Evolutionary conservation across 1,140 invertebrate species (phyloP).

Genomic region (Drosophila serrata): DNA sequence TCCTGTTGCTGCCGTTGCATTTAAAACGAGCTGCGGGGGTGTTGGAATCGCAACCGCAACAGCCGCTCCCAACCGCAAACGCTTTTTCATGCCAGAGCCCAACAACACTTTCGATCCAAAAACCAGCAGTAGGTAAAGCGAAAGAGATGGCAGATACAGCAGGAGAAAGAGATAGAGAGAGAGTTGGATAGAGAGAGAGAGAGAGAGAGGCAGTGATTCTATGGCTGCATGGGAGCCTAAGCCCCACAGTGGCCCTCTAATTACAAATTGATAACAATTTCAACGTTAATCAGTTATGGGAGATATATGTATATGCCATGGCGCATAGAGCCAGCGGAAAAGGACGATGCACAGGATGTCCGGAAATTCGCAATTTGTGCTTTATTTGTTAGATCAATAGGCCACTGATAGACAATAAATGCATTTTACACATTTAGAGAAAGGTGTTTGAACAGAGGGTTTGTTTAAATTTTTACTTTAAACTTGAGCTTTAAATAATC

Average conservation of each 20-base stretch:
- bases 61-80: slow-evolving; percentile 57
- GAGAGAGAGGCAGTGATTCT: background rate
- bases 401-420: slow-evolving; percentile 24
- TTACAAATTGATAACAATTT: slow-evolving; percentile 81
- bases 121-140: slow-evolving; percentile 11
- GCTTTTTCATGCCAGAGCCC: slow-evolving; percentile 53
- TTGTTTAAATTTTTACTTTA: background rate
- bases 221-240: slow-evolving; percentile 7
- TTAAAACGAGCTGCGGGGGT: slow-evolving; percentile 23
- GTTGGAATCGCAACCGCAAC: slow-evolving; percentile 51
- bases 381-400: slow-evolving; percentile 59
- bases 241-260: slow-evolving; percentile 46
- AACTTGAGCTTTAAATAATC: background rate
- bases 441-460: background rate
- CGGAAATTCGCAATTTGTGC: slow-evolving; percentile 72
- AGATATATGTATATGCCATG: slow-evolving; percentile 17
- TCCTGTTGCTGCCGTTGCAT: slow-evolving; percentile 38
- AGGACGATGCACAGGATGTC: slow-evolving; percentile 6
- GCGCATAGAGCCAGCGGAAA: background rate
- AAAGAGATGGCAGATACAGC: background rate
- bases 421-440: background rate
- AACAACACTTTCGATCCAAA: slow-evolving; percentile 39
- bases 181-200: background rate
- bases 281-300: slow-evolving; percentile 75
- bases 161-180: background rate